Conservation (phyloP, 1,140 invertebrate genomes). For the Ostrea denselamellosa region DNA sequence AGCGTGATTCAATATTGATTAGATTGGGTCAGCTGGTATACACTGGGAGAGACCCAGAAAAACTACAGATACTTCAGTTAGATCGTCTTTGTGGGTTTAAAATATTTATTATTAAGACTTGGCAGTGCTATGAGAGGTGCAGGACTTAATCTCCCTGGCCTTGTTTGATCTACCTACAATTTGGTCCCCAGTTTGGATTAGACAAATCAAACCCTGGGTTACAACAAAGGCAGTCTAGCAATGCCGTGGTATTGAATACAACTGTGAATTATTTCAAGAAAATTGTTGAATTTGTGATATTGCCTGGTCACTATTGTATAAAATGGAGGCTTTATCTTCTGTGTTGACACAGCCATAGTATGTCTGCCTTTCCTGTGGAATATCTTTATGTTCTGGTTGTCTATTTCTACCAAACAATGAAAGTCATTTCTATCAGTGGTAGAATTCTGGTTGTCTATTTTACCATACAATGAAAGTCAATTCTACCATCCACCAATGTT, state of each 20-base stretch:
- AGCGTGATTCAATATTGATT: constrained; percentile 23
- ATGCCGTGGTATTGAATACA: background rate
- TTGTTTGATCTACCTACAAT: constrained; percentile 18
- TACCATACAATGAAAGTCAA: background rate
- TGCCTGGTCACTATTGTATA: background rate
- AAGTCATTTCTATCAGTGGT: background rate
- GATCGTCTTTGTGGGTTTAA: constrained; percentile 16
- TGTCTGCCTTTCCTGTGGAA: background rate
- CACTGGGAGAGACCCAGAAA: background rate
- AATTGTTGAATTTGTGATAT: background rate
- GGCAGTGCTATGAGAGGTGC: constrained; percentile 18
- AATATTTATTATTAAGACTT: constrained; percentile 31
- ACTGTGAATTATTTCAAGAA: background rate
- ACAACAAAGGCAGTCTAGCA: background rate
- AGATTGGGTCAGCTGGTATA: background rate
- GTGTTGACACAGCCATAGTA: background rate
- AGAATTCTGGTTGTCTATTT: background rate
- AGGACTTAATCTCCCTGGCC: constrained; percentile 13
- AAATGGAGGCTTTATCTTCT: background rate
- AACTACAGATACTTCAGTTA: background rate
- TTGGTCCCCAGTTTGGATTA: background rate
- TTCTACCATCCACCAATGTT: background rate
- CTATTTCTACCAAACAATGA: background rate
- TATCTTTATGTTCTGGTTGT: background rate
- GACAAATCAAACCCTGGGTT: background rate